Evolutionary conservation across 1,140 invertebrate species (phyloP), one percentile per base, ranked within the genome.

Genomic region (Drosophila willistoni): DNA sequence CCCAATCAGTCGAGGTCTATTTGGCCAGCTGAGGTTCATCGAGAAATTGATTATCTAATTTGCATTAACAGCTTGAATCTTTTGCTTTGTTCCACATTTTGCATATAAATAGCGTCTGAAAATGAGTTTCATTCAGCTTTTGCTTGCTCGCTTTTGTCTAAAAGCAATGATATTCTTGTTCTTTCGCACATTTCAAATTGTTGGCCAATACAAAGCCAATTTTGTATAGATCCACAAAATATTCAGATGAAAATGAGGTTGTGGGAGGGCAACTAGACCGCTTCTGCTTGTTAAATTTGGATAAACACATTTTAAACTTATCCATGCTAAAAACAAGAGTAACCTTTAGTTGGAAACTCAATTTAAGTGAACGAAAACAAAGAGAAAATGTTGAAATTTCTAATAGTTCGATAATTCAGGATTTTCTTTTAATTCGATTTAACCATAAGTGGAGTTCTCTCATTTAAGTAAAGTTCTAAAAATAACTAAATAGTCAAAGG

Each of bases 11-110:
- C 56, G 33, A 13, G 33, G 14, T 7, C 17, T 51, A 10, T 22
- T 3, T 51, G 19, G 19, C 33, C 55, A n/a, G 19, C 36, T 4
- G 59, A 41, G 59, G 12, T 19, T 61, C n/a, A 10, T 41, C 19
- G 17, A 29, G 17, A 42, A 25, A 39, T 51, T 17, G 34, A 59
- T 54, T 25, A 3, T 12, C 33, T 41, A 36, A 76, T 77, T 66
- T 66, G 51, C 71, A 77, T 66, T 51, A 55, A 54, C 36, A 33
- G 55, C 55, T n/a, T 34, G 22, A 57, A n/a, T 14, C 3, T 29
- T 47, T 39, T 39, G 56, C 34, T 62, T 42, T n/a, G 39, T 13
- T 22, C 10, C 13, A 39, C 59, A 39, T 62, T 39, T 42, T 62
- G 59, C 59, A 62, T 62, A 29, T 25, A 62, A 62, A 39, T 41